Base-by-base conservation (phyloP, 2,113 vertebrate genomes). In the Nipponia nippon region DNA sequence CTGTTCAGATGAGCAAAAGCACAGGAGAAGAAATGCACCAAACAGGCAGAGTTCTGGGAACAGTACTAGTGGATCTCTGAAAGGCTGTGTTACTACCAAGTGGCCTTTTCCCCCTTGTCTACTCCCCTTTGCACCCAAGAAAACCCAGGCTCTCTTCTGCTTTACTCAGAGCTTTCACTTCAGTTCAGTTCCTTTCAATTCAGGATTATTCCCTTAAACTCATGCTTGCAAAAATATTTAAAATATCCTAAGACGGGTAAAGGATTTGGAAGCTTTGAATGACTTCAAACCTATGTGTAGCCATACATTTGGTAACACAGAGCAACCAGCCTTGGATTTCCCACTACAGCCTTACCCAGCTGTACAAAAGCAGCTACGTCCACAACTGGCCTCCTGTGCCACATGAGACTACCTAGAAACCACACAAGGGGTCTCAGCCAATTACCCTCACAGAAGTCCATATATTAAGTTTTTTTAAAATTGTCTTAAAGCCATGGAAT, bases 351-450 rank as follows among this genome's bases (percentile, higher is more conserved):
- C 73, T 89, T 90, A 90, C 19, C 26, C 87, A 95, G 63, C 42
- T 66, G 34, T 50, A 92, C 73, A 89, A 87, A 85, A 93, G 65
- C 55, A 95, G 29, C 40, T 77, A 62, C 55, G 62, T 55, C 69
- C 73, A 87, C 91, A 88, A 59, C 53, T 71, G 62, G 71, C 70
- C 16, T 83, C 56, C 66, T 93, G 11, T 50, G 52, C 52, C 46
- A 55, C 29, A 42, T 84, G 47, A 92, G 87, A 91, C 53, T 79
- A 87, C 72, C 26, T 86, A 96, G 85, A 95, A 95, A 50, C 46
- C 27, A 73, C 90, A 78, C 67, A 90, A 71, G 62, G 36, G 75
- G 53, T 94, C 87, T 91, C 79, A 89, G 76, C 11, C 47, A 87
- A 69, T 85, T 93, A 89, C 29, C n/a, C 25, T 83, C 29, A 79